Evolutionary conservation across 2,888 invertebrate genomes (phyloP), one percentile per base, ranked within the genome.

Genomic region (Agrochola macilenta): DNA sequence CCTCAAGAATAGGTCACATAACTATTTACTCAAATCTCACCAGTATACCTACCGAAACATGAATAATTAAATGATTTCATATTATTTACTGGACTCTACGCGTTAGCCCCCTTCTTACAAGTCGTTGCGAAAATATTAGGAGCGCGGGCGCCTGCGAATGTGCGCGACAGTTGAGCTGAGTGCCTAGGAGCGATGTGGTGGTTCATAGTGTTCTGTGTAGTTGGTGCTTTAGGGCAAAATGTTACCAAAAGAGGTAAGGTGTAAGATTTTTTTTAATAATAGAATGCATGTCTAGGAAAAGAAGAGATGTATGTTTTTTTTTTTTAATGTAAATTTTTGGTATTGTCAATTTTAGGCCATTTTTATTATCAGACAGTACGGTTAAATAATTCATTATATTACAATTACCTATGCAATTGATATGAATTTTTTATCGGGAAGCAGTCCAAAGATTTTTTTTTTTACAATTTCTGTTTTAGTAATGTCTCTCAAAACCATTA

Each of bases 151-250:
- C 20, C 8, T 52, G 30, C 74, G 63, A 12, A 26, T 39, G 9
- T 0, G 35, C 49, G n/a, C 65, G 72, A 57, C 87, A 87, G 87
- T 86, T 61, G 54, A 0, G 72, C 68, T 39, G 20, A 66, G 71
- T 77, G 72, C 74, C 54, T 64, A 57, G 65, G 8, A 30, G 54
- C 63, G 46, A 88, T 87, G 88, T 82, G 87, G 89, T 84, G 81
- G 82, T 78, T 85, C 12, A 23, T 79, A 39, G 76, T 88, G 70
- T 58, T 88, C 12, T 82, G 77, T 83, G 82, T 82, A n/a, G 23
- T 78, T 52, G 35, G 43, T 68, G 85, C 61, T 57, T 12, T 65
- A 12, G 81, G 82, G 23, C 76, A 82, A 52, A 88, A 89, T 81
- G 26, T 74, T 63, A 87, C 89, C 5, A 68, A 79, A 17, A 77